Conservation (phyloP, 2,888 invertebrate genomes). For the Corbicula japonica region DNA sequence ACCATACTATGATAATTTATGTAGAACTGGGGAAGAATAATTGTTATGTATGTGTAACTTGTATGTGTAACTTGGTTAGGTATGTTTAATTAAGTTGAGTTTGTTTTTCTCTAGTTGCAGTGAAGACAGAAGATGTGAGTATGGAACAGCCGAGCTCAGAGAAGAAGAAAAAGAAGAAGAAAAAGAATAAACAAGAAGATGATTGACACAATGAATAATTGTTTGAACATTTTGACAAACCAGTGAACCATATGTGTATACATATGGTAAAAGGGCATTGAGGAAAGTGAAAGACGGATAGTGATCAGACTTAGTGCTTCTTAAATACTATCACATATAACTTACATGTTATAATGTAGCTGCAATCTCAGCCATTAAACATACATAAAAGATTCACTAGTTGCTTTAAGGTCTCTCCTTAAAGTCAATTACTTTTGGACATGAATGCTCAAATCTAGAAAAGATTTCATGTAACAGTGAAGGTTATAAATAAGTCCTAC, state of each 20-base stretch:
- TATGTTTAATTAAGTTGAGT: no score
- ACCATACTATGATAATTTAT: background rate
- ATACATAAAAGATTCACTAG: no score
- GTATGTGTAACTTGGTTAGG: background rate
- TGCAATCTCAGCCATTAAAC: no score
- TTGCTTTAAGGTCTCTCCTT: no score
- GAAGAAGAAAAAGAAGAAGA: slow-evolving; percentile 79
- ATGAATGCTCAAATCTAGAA: no score
- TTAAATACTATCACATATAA: no score
- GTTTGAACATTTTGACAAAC: background rate
- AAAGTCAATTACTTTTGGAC: no score
- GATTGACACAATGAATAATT: slow-evolving; percentile 9
- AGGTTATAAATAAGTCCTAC: no score
- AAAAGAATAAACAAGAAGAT: slow-evolving; percentile 64
- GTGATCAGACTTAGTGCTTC: no score
- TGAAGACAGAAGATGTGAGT: background rate
- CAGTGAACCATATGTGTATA: background rate
- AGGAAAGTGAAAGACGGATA: no score
- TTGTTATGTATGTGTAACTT: background rate
- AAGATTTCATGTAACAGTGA: no score
- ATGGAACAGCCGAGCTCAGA: slow-evolving; percentile 50
- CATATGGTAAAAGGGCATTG: background rate
- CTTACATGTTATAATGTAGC: no score
- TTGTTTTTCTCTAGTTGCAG: background rate
- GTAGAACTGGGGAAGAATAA: background rate